Evolutionary conservation across 2,113 vertebrate genomes (phyloP).

Genomic region (Sturnus vulgaris): DNA sequence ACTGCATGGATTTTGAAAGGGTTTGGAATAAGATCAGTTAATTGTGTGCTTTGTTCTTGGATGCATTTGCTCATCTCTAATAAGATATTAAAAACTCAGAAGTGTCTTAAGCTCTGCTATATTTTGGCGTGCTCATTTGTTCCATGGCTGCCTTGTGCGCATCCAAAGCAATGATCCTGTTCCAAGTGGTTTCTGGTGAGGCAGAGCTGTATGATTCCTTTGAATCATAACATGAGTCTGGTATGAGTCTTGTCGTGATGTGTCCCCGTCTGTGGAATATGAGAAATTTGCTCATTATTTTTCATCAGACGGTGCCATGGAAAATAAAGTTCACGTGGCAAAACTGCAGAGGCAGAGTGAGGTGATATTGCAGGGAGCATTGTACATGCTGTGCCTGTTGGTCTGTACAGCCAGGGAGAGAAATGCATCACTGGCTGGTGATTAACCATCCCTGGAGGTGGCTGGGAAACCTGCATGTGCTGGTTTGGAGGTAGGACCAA

Average conservation of each 20-base stretch:
- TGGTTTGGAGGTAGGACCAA: background rate
- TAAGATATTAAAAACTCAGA: background rate
- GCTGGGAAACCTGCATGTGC: background rate
- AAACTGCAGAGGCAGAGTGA: background rate
- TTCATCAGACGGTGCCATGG: background rate
- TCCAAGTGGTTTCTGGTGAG: conserved; percentile 57
- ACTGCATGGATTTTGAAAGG: background rate
- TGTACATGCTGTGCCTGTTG: background rate
- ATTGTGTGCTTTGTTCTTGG: background rate
- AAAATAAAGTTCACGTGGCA: background rate
- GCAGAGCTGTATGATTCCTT: background rate
- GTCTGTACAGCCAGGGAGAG: background rate
- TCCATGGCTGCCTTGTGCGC: background rate
- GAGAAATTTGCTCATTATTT: conserved; percentile 35
- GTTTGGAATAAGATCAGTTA: background rate
- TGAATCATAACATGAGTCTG: conserved; percentile 53
- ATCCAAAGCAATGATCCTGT: background rate
- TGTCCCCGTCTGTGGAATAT: background rate
- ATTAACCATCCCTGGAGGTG: background rate
- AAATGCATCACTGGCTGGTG: background rate
- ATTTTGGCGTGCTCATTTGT: background rate
- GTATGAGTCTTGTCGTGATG: background rate
- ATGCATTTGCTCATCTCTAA: background rate
- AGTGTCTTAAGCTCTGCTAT: background rate
- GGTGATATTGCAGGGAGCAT: background rate